phyloP scores from a whole-genome alignment of 2,888 invertebrate genomes.

The Acrocera orbiculus region DNA sequence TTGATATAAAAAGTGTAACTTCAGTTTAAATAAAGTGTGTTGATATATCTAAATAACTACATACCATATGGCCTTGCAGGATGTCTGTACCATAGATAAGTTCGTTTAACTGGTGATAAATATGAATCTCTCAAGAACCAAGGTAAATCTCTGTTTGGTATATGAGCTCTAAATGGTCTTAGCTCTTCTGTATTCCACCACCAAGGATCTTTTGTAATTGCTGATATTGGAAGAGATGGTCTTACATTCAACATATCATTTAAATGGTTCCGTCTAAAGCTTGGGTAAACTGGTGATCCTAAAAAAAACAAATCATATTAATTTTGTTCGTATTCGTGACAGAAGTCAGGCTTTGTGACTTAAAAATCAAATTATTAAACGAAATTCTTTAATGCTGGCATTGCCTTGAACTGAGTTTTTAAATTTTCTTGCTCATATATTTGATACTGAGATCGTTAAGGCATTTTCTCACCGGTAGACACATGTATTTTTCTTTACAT shows the following conservation, averaged over 20 bases:
- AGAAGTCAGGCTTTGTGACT: too few species aligned
- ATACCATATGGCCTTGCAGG: slow-evolving; percentile 81
- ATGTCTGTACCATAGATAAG: slow-evolving; percentile 81
- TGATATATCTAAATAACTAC: too few species aligned
- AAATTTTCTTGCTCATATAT: too few species aligned
- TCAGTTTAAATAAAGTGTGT: too few species aligned
- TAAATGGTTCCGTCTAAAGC: slow-evolving; percentile 29
- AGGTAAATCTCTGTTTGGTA: slow-evolving; percentile 47
- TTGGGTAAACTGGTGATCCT: slow-evolving; percentile 7
- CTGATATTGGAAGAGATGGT: slow-evolving; percentile 56
- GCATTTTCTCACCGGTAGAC: too few species aligned
- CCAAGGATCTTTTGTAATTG: slow-evolving; percentile 75
- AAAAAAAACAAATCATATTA: neutral
- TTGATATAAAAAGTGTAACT: too few species aligned
- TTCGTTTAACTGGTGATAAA: slow-evolving; percentile 79
- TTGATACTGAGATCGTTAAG: too few species aligned
- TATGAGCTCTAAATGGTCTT: slow-evolving; percentile 50
- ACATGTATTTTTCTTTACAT: too few species aligned
- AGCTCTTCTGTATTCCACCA: slow-evolving; percentile 73
- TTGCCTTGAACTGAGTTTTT: too few species aligned
- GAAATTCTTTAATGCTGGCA: too few species aligned
- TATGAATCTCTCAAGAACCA: slow-evolving; percentile 73
- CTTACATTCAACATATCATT: slow-evolving; percentile 65
- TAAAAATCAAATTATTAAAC: too few species aligned
- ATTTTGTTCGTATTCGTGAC: too few species aligned